These are phyloP conservation scores for Petroica traversi DNA, from an alignment of 2,113 vertebrate species.

Conservation along the genomic window DNA sequence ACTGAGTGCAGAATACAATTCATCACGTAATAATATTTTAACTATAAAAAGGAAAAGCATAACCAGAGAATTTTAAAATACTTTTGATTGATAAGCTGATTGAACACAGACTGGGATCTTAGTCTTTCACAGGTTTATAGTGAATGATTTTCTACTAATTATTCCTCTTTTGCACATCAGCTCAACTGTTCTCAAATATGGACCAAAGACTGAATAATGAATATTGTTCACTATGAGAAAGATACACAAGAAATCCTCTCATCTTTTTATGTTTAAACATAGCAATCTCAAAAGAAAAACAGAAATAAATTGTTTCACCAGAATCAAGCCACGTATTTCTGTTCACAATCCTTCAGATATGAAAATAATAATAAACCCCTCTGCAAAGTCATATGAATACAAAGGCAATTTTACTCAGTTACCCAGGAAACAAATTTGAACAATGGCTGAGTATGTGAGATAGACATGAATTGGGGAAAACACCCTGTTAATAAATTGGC, in stretches of 20 bases:
- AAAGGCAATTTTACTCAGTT: neutral
- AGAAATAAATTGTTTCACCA: neutral
- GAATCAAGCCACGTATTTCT: neutral
- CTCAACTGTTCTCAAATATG: neutral
- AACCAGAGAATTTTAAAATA: neutral
- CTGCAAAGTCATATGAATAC: neutral
- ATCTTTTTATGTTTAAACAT: neutral
- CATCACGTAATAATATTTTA: neutral
- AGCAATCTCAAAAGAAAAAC: neutral
- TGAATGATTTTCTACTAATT: neutral
- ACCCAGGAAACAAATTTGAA: neutral
- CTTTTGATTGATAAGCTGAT: neutral
- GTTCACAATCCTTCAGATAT: neutral
- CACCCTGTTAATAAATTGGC: neutral
- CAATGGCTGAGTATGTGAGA: neutral
- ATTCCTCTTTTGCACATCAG: slow-evolving; percentile 4
- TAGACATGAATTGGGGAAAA: neutral
- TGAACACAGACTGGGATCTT: neutral
- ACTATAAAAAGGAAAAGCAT: neutral
- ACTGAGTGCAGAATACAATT: neutral
- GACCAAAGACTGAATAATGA: neutral
- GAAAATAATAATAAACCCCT: neutral
- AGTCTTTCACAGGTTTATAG: neutral
- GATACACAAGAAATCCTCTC: neutral
- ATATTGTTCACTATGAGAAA: neutral